phyloP scores from a whole-genome alignment of 2,113 vertebrate genomes.

The Phycodurus eques region DNA sequence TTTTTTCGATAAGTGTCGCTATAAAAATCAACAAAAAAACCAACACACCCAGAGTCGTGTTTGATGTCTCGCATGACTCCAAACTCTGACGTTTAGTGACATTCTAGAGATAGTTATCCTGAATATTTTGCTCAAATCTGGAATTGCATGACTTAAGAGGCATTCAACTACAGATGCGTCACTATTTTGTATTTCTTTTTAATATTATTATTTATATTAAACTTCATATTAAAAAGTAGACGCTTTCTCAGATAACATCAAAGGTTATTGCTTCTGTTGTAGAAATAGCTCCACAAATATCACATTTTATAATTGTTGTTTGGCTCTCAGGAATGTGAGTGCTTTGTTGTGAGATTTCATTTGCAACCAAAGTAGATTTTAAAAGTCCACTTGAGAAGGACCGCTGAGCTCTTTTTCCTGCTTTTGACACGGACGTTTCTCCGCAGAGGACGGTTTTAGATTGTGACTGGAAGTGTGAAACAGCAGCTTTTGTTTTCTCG shows the following conservation, averaged over 20 bases:
- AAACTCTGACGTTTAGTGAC: no score
- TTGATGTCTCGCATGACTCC: neutral
- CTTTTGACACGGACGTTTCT: conserved; percentile 7
- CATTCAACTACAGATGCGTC: no score
- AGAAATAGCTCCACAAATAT: neutral
- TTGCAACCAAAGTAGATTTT: conserved; percentile 4
- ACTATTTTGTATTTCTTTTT: no score
- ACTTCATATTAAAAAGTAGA: no score
- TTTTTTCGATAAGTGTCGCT: no score
- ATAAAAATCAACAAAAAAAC: no score
- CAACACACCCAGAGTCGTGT: neutral
- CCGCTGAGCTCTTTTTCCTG: conserved; percentile 7
- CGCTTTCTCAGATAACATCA: no score
- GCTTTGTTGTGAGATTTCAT: conserved; percentile 14
- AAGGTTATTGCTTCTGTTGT: no score
- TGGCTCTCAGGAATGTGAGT: conserved; percentile 5
- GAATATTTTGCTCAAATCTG: no score
- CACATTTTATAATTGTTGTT: neutral
- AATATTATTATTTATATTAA: no score
- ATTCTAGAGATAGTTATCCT: no score
- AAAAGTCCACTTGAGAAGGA: conserved; percentile 24
- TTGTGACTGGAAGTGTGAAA: neutral
- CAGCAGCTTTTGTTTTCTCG: neutral
- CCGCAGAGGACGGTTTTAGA: conserved; percentile 15
- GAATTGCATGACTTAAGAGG: no score